Conservation (phyloP, 2,888 invertebrate genomes). For the Agrotis exclamationis region DNA sequence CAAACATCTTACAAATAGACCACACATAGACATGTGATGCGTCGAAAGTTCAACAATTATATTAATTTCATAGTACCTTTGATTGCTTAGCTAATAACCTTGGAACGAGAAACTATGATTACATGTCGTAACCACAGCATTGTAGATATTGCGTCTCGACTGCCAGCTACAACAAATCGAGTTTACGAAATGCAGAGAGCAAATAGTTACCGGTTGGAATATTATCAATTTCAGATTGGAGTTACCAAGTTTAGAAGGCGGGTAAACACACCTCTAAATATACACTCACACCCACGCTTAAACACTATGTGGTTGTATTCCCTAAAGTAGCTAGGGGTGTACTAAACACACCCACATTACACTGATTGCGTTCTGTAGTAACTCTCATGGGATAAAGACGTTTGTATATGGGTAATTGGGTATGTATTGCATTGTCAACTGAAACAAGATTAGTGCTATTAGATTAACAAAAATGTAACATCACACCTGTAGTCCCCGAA, state of each 20-base stretch:
- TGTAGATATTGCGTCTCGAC: constrained; percentile 17
- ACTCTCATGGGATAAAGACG: too few relatives aligned
- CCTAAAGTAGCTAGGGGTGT: neutral
- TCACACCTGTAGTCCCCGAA: too few relatives aligned
- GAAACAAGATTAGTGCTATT: neutral
- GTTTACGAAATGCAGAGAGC: constrained; percentile 21
- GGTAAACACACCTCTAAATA: constrained; percentile 8
- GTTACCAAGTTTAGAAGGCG: neutral
- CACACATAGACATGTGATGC: too few relatives aligned
- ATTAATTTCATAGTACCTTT: neutral
- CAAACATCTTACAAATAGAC: neutral
- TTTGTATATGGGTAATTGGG: too few relatives aligned
- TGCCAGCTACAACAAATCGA: constrained; percentile 6
- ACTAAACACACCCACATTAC: constrained; percentile 7
- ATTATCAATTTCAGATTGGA: constrained; percentile 8
- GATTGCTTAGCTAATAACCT: neutral
- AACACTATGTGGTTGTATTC: neutral
- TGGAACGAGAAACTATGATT: constrained; percentile 11
- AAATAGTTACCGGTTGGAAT: constrained; percentile 15
- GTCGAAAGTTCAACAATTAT: neutral
- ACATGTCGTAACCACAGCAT: neutral
- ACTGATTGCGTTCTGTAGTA: too few relatives aligned
- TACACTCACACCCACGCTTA: neutral
- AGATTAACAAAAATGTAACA: neutral
- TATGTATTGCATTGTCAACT: neutral